phyloP scores from a whole-genome alignment of 2,888 invertebrate species.

The Pachymerium ferrugineum region DNA sequence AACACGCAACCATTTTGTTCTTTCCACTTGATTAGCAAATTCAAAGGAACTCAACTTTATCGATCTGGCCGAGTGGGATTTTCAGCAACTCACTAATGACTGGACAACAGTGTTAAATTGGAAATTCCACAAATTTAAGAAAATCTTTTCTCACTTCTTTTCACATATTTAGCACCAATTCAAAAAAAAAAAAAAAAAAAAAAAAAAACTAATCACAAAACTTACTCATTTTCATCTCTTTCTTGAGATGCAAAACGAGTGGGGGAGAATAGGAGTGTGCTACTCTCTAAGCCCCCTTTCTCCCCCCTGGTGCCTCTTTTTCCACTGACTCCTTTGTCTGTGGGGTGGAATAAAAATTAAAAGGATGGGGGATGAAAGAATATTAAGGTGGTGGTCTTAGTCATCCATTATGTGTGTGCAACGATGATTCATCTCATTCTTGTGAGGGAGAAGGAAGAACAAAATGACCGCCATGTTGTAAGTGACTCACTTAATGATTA shows the following conservation, averaged over 20 bases:
- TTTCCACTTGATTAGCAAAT: conserved; percentile 27
- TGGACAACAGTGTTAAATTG: conserved; percentile 23
- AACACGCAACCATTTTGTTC: conserved; percentile 27
- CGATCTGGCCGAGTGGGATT: conserved; percentile 22
- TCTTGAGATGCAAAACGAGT: conserved; percentile 11
- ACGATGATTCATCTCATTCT: conserved; percentile 32
- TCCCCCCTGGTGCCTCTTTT: conserved; percentile 17
- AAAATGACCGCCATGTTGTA: conserved; percentile 21
- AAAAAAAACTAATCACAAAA: not conserved
- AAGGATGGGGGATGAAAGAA: conserved; percentile 28
- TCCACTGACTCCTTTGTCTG: conserved; percentile 28
- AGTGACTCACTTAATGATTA: conserved; percentile 27
- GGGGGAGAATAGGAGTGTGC: conserved; percentile 1
- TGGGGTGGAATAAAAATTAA: conserved; percentile 29
- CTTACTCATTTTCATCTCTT: not conserved
- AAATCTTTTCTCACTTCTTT: not conserved
- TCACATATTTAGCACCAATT: not conserved
- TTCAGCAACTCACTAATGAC: conserved; percentile 25
- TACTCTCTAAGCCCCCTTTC: not conserved
- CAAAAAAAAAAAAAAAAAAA: too few species aligned
- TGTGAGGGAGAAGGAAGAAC: conserved; percentile 25
- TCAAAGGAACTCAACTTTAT: conserved; percentile 27
- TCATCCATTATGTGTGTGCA: conserved; percentile 32
- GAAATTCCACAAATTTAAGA: not conserved
- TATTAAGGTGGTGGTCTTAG: conserved; percentile 32